Evolutionary conservation across 2,888 invertebrate species (phyloP).

Genomic region (Odontocerum albicorne): DNA sequence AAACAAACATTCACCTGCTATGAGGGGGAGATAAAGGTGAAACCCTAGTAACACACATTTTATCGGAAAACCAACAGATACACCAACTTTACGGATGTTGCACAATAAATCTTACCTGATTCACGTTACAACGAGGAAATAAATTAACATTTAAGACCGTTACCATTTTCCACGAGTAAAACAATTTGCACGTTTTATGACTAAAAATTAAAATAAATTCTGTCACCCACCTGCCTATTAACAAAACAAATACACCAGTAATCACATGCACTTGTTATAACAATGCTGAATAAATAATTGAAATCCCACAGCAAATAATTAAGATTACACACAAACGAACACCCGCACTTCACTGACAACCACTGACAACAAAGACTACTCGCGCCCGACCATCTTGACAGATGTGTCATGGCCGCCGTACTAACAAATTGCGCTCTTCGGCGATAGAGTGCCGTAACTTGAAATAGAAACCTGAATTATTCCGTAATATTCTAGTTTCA

Average conservation of each 20-base stretch:
- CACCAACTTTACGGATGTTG: too few relatives aligned
- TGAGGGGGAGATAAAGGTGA: too few relatives aligned
- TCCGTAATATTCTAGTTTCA: too few relatives aligned
- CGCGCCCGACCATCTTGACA: conserved; percentile 26
- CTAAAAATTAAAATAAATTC: not conserved
- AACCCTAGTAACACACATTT: too few relatives aligned
- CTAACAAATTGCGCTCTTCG: not conserved
- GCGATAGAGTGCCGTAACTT: conserved; percentile 9
- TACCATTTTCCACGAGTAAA: too few relatives aligned
- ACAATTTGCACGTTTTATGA: too few relatives aligned
- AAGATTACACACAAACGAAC: conserved; percentile 6
- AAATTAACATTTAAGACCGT: too few relatives aligned
- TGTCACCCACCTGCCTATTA: conserved; percentile 4
- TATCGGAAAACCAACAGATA: too few relatives aligned
- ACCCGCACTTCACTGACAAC: conserved; percentile 28
- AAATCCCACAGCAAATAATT: conserved; percentile 7
- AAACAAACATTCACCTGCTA: too few relatives aligned
- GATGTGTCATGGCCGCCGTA: conserved; percentile 22
- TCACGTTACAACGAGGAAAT: too few relatives aligned
- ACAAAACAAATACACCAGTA: not conserved
- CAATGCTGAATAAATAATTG: conserved; percentile 1
- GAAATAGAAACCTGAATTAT: too few relatives aligned
- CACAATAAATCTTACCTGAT: too few relatives aligned
- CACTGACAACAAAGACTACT: conserved; percentile 31
- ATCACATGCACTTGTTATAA: conserved; percentile 16